Evolutionary conservation across 2,797 vertebrate genomes (phyloP).

Genomic region (Pseudomugil gertrudae): DNA sequence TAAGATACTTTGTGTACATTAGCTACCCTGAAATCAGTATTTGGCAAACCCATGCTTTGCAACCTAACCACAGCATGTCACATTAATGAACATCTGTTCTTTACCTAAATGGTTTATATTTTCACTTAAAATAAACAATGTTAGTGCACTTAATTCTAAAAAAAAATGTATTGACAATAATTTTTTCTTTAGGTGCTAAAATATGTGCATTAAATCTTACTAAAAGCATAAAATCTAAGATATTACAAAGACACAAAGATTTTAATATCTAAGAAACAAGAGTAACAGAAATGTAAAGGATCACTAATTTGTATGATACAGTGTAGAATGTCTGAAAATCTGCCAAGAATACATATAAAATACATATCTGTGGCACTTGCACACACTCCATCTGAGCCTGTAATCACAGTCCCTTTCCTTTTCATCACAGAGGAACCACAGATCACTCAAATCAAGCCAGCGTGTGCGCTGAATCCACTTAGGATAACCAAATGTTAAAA

Average conservation of each 20-base stretch:
- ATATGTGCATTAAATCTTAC: neutral
- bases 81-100: slow-evolving; percentile 31
- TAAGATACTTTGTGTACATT: slow-evolving; percentile 52
- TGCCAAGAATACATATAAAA: slow-evolving; percentile 27
- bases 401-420: slow-evolving; percentile 31
- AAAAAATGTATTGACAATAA: neutral
- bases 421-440: slow-evolving; percentile 43
- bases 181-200: neutral
- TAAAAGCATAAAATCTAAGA: neutral
- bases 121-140: neutral
- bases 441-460: slow-evolving; percentile 41
- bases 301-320: neutral
- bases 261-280: neutral
- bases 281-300: neutral
- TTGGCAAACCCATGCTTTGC: slow-evolving; percentile 40
- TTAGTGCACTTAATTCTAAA: neutral
- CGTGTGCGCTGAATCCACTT: slow-evolving; percentile 40
- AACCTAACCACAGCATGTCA: slow-evolving; percentile 29
- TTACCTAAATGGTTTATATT: neutral
- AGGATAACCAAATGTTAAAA: slow-evolving; percentile 21
- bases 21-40: slow-evolving; percentile 47
- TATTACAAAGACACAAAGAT: neutral
- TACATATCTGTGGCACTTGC: slow-evolving; percentile 24
- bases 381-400: slow-evolving; percentile 29
- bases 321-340: slow-evolving; percentile 26